Evolutionary conservation across 2,113 vertebrate species (phyloP), one percentile per base, ranked within the genome.

Genomic region (Bombycilla garrulus): DNA sequence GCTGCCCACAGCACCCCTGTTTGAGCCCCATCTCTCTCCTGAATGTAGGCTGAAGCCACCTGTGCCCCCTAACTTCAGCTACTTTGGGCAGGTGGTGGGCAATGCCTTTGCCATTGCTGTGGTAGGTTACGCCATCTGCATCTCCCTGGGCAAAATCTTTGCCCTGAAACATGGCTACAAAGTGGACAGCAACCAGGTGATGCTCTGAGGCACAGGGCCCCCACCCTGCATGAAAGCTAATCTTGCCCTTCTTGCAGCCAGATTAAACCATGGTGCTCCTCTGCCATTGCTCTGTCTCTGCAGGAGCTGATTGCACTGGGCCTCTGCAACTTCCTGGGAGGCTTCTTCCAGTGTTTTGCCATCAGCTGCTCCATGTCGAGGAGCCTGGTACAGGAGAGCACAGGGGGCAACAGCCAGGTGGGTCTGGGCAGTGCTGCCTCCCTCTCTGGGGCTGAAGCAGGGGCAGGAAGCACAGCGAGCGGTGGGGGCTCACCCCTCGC

Each of bases 351-450:
- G 82, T 99, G 99, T 89, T 99, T 99, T 9, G 98, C 99, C 31
- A 97, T 99, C 96, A 99, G 99, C 96, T 99, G 99, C 89, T 99
- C 99, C 58, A 99, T 99, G 99, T 99, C 99, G 1, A 98, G 99
- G 38, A 98, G 96, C 29, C 97, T 99, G 96, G 99, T 99, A 33
- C 99, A 99, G 93, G 99, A 99, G 85, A 98, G 97, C 94, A 98
- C 99, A 0, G 99, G 99, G 12, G 99, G 99, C 33, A 98, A 98
- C 93, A 99, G 98, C 25, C 99, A 99, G 99, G 99, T 99, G 78
- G 60, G 97, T 54, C 31, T 21, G 21, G 54, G 67, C 33, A 11
- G 35, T 0, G 0, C 48, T 62, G 33, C 26, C 29, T 73, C 47
- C 21, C 19, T 74, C 48, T 1, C 0, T 0, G 0, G 72, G 51